These are phyloP conservation scores for Penaeus indicus DNA, from an alignment of 1,140 invertebrate species.

Conservation along the genomic window DNA sequence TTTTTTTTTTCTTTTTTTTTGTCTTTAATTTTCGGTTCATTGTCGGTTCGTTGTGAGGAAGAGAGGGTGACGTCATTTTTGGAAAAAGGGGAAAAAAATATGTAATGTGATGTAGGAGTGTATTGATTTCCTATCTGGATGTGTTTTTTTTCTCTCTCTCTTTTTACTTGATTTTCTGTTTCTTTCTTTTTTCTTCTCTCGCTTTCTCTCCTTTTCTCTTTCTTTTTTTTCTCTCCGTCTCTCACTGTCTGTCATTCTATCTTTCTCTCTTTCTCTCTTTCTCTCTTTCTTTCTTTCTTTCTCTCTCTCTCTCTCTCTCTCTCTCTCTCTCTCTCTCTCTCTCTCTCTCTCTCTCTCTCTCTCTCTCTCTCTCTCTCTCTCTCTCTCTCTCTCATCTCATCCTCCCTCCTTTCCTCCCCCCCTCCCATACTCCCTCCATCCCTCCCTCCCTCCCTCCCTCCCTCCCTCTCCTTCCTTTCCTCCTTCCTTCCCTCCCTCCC, in stretches of 20 bases:
- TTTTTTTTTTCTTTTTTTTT: no score
- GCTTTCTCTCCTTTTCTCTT: no score
- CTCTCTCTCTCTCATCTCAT: neutral
- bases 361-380: neutral
- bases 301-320: slow-evolving; percentile 20
- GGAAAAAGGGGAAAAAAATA: no score
- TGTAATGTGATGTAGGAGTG: no score
- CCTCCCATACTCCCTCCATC: neutral
- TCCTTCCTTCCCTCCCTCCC: neutral
- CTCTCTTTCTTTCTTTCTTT: slow-evolving; percentile 39
- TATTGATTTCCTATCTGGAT: no score
- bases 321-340: slow-evolving; percentile 9
- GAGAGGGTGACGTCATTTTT: no score
- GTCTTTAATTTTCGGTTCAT: no score
- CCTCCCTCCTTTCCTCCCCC: neutral
- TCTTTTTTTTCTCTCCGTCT: neutral
- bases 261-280: slow-evolving; percentile 38
- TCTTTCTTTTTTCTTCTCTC: no score
- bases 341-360: neutral
- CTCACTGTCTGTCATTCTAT: neutral
- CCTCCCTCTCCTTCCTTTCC: neutral
- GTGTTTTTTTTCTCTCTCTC: no score
- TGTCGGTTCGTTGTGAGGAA: no score
- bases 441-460: neutral
- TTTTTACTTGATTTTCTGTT: no score